phyloP scores from a whole-genome alignment of 2,888 invertebrate genomes.

The Coenonympha arcania region DNA sequence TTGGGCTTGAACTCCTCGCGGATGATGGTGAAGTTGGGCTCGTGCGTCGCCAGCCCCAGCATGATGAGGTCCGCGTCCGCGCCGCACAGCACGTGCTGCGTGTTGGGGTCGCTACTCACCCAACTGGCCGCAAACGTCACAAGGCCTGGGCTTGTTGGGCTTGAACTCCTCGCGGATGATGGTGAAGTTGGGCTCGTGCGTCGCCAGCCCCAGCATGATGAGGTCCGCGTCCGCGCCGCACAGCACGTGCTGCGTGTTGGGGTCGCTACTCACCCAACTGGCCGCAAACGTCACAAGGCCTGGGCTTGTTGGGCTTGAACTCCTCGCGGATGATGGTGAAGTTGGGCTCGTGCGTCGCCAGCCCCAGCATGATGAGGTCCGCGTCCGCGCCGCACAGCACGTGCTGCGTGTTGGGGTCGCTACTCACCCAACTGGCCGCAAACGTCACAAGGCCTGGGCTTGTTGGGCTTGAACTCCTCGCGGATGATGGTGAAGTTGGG shows the following conservation, averaged over 20 bases:
- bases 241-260: slow-evolving; percentile 97
- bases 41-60: slow-evolving; percentile 98
- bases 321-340: slow-evolving; percentile 99
- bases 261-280: slow-evolving; percentile 92
- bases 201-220: slow-evolving; percentile 98
- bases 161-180: slow-evolving; percentile 99
- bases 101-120: slow-evolving; percentile 98
- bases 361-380: slow-evolving; percentile 97
- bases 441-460: slow-evolving; percentile 95
- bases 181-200: slow-evolving; percentile 99
- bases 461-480: slow-evolving; percentile 98
- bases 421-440: slow-evolving; percentile 93
- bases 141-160: slow-evolving; percentile 95
- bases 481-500: slow-evolving; percentile 98
- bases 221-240: slow-evolving; percentile 99
- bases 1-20: slow-evolving; percentile 99
- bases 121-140: slow-evolving; percentile 94
- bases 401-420: slow-evolving; percentile 98
- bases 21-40: slow-evolving; percentile 98
- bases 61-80: slow-evolving; percentile 99
- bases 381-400: slow-evolving; percentile 99
- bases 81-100: slow-evolving; percentile 97
- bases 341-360: slow-evolving; percentile 99
- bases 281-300: slow-evolving; percentile 96
- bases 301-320: slow-evolving; percentile 96